Evolutionary conservation across 2,888 invertebrate genomes (phyloP), one percentile per base, ranked within the genome.

Genomic region (Petrolisthes cinctipes): DNA sequence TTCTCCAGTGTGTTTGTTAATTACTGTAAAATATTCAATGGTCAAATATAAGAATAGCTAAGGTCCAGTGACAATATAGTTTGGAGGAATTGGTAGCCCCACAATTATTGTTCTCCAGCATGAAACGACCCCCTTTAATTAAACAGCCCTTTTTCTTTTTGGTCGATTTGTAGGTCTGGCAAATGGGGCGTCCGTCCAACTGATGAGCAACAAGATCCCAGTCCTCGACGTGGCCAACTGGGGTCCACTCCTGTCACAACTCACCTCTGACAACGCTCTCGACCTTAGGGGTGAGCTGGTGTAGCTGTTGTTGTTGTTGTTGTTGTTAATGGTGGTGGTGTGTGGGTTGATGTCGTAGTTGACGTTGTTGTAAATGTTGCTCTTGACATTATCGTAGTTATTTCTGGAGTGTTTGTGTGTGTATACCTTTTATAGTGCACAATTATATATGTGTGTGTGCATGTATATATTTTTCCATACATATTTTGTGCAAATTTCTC

Each of bases 201-300:
- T 86, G 53, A 73, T 4, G 23, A 37, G 23, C 57, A 86, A 86
- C 81, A 9, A 54, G 57, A 86, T 86, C 57, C 68, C 57, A 6
- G 14, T 73, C n/a, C 71, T 86, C 66, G 14, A 80, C 20, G 5
- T 23, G 66, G 75, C 9, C 4, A 75, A 73, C 61, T 86, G 85
- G 85, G 57, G 57, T 51, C 9, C n/a, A 4, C 80, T 86, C 37
- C 68, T 86, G 5, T 14, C 23, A 0, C 81, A 86, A 17, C 17
- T 86, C 71, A 73, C 14, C 5, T 2, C 4, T 11, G 85, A n/a
- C 17, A 57, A 73, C 14, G 56, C 57, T n/a, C 53, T 85, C 53
- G 56, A 66, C 37, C 17, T 86, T 6, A 57, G 71, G 51, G 75
- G 85, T 86, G 17, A 23, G 85, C 37, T 73, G n/a, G 23, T 73